Evolutionary conservation across 2,797 vertebrate genomes (phyloP), one percentile per base, ranked within the genome.

Genomic region (Syndactyla subalaris): DNA sequence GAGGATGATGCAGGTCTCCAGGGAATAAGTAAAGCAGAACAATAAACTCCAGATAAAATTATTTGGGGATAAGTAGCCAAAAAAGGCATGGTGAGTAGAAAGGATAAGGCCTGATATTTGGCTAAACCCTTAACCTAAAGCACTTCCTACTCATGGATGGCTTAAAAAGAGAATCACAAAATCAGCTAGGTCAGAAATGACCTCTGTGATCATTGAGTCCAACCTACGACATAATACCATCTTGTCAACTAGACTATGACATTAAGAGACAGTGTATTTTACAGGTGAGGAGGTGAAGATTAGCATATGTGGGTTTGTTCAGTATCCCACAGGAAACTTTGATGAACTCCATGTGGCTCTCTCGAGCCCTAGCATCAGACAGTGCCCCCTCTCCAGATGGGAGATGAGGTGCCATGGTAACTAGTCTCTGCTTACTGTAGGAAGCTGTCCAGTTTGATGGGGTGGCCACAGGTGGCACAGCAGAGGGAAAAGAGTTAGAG

Each of bases 381-480:
- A 0, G 11, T 48, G 9, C 3, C 2, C 3, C 1, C 7, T 41
- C n/a, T 58, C 12, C 34, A 38, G 12, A 32, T 0, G 1, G 51
- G 24, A 70, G 8, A 57, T 61, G 5, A 78, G 41, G 22, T 81
- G 23, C 21, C 4, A 0, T 14, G 12, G 26, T 1, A 2, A 82
- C 29, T 6, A 7, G 7, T 16, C 63, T 63, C 27, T 8, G 1
- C 48, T 88, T 68, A 36, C 26, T 2, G 1, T 16, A 76, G 30
- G 34, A 71, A 70, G 24, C 22, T 7, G 5, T 68, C 27, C 2
- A 6, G 5, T 55, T 88, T 92, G 29, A 9, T 48, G 19, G 14
- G 26, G 9, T 85, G 49, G 20, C 19, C 0, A 2, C 12, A 85
- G 16, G 4, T 51, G 48, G 7, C 27, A 55, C 1, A 7, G 32